Base-by-base conservation (phyloP, 1,140 invertebrate species). In the Aphidius gifuensis region DNA sequence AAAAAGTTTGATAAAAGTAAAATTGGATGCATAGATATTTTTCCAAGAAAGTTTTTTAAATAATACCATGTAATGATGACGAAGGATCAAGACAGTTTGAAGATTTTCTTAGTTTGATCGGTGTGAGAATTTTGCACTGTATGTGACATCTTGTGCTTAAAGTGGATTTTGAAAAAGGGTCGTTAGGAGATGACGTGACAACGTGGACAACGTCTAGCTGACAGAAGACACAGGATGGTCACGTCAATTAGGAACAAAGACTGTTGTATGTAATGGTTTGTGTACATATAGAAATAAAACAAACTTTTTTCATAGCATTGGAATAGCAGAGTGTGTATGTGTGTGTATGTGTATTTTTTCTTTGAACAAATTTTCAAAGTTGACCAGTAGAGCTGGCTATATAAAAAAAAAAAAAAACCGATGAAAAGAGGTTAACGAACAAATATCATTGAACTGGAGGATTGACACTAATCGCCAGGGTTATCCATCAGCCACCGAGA, bases 181-280 rank as follows among this genome's bases (percentile, higher is more conserved):
- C 69, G 69, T 68, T 71, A 66, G 61, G 61, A 68, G 62, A 71
- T 69, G 69, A 71, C 66, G 65, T 62, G 66, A 66, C 64, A 63
- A 64, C 55, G 62, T 65, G 61, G 55, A 61, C 50, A 51, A 56
- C 55, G 49, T 49, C 63, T 63, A 54, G 54, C 32, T 16, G 53
- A 57, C 45, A 9, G 44, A 59, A 48, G 53, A 55, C 45, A 56
- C 38, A 56, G 61, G 61, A 57, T 59, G 64, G 64, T 59, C 60
- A 68, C 69, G 69, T 71, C 69, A 71, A 69, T 71, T 71, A 71
- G 66, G 60, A 45, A 46, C 47, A 46, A 63, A 66, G 61, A 66
- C 51, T 43, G 58, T 53, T 43, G 47, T 45, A 40, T 56, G 38
- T 38, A 9, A n/a, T 46, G 38, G 46, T 58, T n/a, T 21, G 16